Evolutionary conservation across 2,797 vertebrate species (phyloP).

Genomic region (Gymnodraco acuticeps): DNA sequence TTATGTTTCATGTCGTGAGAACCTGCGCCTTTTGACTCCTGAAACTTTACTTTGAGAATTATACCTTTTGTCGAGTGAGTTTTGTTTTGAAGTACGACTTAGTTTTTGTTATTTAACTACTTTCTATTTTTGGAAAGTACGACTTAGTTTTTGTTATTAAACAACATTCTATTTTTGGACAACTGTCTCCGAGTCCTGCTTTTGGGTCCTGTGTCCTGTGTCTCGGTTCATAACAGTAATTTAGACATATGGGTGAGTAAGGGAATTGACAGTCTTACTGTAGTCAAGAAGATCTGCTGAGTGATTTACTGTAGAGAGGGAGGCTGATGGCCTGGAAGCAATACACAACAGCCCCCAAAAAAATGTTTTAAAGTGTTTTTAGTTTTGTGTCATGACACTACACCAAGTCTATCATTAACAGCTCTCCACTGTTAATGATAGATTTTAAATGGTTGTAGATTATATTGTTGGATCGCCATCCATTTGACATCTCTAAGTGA

Average conservation of each 20-base stretch:
- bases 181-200: no score
- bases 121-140: no score
- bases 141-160: no score
- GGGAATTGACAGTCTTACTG: background rate
- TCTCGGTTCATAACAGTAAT: background rate
- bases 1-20: no score
- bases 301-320: background rate
- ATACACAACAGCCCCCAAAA: background rate
- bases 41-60: no score
- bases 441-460: background rate
- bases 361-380: background rate
- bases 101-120: no score
- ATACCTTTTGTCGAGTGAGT: no score
- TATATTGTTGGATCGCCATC: background rate
- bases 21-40: no score
- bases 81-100: no score
- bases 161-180: no score
- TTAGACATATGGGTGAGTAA: background rate
- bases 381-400: background rate
- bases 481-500: background rate
- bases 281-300: background rate
- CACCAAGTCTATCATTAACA: background rate
- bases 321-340: background rate
- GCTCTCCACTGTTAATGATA: background rate
- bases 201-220: no score